Evolutionary conservation across 2,797 vertebrate genomes (phyloP).

Genomic region (Brotula barbata): DNA sequence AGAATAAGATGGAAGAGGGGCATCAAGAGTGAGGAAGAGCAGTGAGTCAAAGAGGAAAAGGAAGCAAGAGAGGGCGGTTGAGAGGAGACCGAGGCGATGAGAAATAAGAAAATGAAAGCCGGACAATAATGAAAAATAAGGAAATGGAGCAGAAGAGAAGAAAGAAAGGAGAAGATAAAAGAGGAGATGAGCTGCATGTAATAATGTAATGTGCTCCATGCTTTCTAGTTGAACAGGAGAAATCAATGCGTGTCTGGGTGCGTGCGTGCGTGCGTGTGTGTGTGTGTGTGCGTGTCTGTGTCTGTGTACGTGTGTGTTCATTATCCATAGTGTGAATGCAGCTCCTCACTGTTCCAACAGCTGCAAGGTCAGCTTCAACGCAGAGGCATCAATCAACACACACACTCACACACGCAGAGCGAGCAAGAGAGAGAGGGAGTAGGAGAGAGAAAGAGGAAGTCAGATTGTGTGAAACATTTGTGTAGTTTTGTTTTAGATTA

Average conservation of each 20-base stretch:
- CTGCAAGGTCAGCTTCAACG: constrained; percentile 61
- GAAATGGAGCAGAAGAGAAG: not conserved
- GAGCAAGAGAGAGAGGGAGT: too few relatives aligned
- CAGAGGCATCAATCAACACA: constrained; percentile 51
- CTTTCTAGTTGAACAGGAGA: constrained; percentile 42
- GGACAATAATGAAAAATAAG: not conserved
- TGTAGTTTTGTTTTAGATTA: too few relatives aligned
- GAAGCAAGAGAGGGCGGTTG: not conserved
- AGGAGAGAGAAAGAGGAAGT: constrained; percentile 7
- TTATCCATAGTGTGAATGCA: constrained; percentile 46
- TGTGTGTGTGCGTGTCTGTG: constrained; percentile 1
- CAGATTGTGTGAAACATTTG: too few relatives aligned
- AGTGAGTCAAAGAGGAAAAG: not conserved
- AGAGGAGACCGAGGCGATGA: too few relatives aligned
- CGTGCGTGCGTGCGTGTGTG: constrained; percentile 7
- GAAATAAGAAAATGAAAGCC: constrained; percentile 1
- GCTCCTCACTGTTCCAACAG: constrained; percentile 30
- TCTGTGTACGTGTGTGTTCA: constrained; percentile 32
- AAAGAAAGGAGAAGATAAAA: not conserved
- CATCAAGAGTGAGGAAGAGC: not conserved
- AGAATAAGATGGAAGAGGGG: constrained; percentile 2
- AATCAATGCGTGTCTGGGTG: constrained; percentile 47
- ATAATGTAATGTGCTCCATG: constrained; percentile 44
- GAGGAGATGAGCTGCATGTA: constrained; percentile 10
- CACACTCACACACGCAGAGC: constrained; percentile 17